Evolutionary conservation across 2,888 invertebrate genomes (phyloP).

Genomic region (Lepidocyrtoides sp.): DNA sequence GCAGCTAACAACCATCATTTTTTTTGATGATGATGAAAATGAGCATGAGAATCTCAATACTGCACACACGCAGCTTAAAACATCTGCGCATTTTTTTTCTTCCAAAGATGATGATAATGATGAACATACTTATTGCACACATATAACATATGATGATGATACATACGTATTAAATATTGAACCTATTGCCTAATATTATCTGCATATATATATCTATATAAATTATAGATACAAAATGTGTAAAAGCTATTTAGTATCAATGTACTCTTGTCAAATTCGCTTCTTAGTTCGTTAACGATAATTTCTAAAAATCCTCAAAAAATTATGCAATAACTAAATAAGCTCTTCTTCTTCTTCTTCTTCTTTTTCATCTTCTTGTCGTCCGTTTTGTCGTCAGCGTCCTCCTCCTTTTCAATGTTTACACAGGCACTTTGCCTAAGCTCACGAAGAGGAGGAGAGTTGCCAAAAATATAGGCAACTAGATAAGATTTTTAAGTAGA

Average conservation of each 20-base stretch:
- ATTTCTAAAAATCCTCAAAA: conserved; percentile 83
- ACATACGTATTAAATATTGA: no score
- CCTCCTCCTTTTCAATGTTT: conserved; percentile 81
- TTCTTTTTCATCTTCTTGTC: conserved; percentile 46
- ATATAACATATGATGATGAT: no score
- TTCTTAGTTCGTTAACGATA: conserved; percentile 84
- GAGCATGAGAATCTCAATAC: conserved; percentile 55
- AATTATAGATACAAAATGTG: background rate
- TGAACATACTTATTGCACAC: background rate
- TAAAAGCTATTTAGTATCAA: conserved; percentile 7
- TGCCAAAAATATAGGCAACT: conserved; percentile 49
- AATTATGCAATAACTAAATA: conserved; percentile 79
- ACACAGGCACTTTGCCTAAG: conserved; percentile 85
- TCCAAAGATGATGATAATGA: conserved; percentile 1
- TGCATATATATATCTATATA: background rate
- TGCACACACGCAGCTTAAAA: conserved; percentile 38
- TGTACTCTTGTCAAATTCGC: conserved; percentile 64
- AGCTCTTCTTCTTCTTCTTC: conserved; percentile 29
- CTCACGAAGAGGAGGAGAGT: conserved; percentile 64
- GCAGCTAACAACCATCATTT: conserved; percentile 47
- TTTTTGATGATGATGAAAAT: conserved; percentile 64
- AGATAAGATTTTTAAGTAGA: conserved; percentile 43
- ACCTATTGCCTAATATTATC: no score
- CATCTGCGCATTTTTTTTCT: conserved; percentile 64
- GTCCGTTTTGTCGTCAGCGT: conserved; percentile 44